Conservation (phyloP, 2,888 invertebrate species). For the Amphipoea oculea region DNA sequence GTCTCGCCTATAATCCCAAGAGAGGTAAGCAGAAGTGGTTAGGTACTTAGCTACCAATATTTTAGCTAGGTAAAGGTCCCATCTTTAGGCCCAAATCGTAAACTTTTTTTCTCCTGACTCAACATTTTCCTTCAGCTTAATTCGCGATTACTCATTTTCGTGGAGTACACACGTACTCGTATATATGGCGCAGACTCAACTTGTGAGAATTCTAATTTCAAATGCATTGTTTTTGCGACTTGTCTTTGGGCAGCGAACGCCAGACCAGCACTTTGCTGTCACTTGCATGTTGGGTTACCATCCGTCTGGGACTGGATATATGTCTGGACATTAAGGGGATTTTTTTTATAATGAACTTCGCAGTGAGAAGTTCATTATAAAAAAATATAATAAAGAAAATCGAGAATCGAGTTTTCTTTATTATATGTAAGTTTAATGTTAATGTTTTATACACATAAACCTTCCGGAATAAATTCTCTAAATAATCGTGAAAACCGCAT, state of each 20-base stretch:
- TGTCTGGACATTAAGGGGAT: not conserved
- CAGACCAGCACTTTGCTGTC: not conserved
- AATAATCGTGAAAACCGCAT: too few relatives aligned
- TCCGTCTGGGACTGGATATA: not conserved
- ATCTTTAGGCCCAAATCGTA: not conserved
- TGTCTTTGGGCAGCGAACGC: not conserved
- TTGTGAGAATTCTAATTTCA: not conserved
- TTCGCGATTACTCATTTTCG: conserved; percentile 3
- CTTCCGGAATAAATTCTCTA: not conserved
- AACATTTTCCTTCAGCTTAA: not conserved
- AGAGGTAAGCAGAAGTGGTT: not conserved
- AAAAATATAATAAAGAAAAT: too few relatives aligned
- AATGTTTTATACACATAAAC: not conserved
- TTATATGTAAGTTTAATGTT: not conserved
- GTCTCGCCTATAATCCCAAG: too few relatives aligned
- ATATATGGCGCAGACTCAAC: not conserved
- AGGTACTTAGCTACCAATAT: not conserved
- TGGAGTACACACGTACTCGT: not conserved
- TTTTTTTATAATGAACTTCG: not conserved
- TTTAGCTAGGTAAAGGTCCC: not conserved
- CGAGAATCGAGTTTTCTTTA: not conserved
- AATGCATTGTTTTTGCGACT: not conserved
- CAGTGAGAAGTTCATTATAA: too few relatives aligned
- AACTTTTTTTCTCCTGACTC: not conserved
- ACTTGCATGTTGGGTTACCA: not conserved